These are phyloP conservation scores for Pseudachorutes palmiensis DNA, from an alignment of 1,140 invertebrate genomes.

Conservation along the genomic window DNA sequence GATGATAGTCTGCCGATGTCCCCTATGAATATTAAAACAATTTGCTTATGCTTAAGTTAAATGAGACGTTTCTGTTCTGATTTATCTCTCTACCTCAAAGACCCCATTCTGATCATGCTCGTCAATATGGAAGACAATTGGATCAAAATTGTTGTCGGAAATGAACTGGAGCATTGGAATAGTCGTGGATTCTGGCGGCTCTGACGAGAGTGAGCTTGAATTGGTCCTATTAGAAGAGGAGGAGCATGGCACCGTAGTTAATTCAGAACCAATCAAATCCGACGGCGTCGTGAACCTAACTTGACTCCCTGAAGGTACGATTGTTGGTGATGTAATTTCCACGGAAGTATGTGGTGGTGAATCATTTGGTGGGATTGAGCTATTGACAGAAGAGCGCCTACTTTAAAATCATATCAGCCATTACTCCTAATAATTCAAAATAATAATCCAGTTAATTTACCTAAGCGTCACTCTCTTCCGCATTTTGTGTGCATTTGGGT, in stretches of 20 bases:
- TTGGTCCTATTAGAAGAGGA: neutral
- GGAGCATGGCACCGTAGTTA: too few species aligned
- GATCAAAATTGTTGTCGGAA: constrained; percentile 16
- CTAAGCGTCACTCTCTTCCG: constrained; percentile 36
- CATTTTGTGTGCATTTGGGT: constrained; percentile 23
- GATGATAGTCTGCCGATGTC: too few species aligned
- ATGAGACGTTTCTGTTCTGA: constrained; percentile 7
- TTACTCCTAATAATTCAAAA: neutral
- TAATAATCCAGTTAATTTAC: constrained; percentile 10
- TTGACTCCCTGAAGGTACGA: neutral
- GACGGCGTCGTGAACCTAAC: neutral
- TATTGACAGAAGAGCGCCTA: constrained; percentile 4
- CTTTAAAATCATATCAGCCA: neutral
- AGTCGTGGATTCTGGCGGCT: neutral
- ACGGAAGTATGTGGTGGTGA: constrained; percentile 11
- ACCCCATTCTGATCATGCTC: constrained; percentile 27
- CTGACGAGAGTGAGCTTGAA: neutral
- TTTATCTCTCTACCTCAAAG: constrained; percentile 20
- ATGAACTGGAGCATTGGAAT: constrained; percentile 9
- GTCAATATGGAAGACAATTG: constrained; percentile 19
- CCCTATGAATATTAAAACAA: neutral
- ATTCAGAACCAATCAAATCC: neutral
- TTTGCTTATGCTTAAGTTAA: neutral
- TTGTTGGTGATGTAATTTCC: neutral
- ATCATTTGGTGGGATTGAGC: constrained; percentile 31